Evolutionary conservation across 2,113 vertebrate species (phyloP), one percentile per base, ranked within the genome.

Genomic region (Amphiprion percula): DNA sequence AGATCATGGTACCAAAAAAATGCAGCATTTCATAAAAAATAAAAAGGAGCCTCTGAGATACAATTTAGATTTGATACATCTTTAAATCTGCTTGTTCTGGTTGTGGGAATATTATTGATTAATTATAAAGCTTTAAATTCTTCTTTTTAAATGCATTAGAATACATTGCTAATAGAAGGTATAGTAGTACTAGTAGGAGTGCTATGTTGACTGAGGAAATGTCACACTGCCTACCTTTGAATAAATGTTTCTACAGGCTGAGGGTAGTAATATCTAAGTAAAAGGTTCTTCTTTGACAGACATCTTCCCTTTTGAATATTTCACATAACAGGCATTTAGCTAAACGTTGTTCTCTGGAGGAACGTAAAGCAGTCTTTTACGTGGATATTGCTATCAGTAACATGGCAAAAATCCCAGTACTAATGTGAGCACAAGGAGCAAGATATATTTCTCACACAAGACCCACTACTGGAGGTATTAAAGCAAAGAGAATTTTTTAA

Each of bases 291-390:
- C 54, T 63, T 44, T 79, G 46, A 71, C 58, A 75, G 23, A 50
- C 24, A 74, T 73, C 30, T 23, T 71, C 23, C n/a, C n/a, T 66
- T 0, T 37, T 80, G 37, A 81, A 79, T 74, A 81, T 81, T 80
- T 83, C 30, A 80, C 39, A 75, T 37, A 4, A 68, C 33, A 75
- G 30, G 17, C 16, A 50, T 76, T 76, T 58, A 76, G 33, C 33
- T 60, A 77, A 77, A 71, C 4, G 10, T 55, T 68, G 47, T 4
- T 80, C 49, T 77, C 37, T 10, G 24, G 33, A 63, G 62, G 53
- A 53, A 55, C 54, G 59, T 61, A 30, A 12, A 26, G 30, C 46
- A 82, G 8, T 60, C 23, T 39, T 80, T 69, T 41, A 63, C 59
- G 54, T 62, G 62, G 54, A 70, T 65, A 46, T 30, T 15, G 4